Conservation (phyloP, 2,797 vertebrate species). For the Gobionotothen gibberifrons region DNA sequence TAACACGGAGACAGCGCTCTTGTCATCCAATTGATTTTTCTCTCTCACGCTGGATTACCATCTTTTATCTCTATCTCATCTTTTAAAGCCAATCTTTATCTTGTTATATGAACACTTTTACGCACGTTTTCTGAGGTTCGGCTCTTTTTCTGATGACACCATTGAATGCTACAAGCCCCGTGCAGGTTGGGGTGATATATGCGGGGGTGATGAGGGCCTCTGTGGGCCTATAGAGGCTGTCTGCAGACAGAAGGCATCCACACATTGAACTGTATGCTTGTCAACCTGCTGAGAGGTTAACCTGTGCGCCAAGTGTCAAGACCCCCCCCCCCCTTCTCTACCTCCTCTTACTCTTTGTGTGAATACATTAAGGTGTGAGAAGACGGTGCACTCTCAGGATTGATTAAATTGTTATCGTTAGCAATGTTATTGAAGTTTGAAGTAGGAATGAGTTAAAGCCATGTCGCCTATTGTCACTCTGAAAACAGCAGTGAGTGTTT, state of each 20-base stretch:
- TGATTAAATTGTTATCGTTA: not conserved
- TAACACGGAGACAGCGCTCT: not conserved
- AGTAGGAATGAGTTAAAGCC: not conserved
- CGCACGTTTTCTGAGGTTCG: not conserved
- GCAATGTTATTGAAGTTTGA: not conserved
- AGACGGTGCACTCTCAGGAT: not conserved
- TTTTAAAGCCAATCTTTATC: not conserved
- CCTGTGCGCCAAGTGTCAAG: constrained; percentile 47
- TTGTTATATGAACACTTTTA: not conserved
- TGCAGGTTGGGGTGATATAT: not conserved
- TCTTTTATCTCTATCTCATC: not conserved
- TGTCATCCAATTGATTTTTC: not conserved
- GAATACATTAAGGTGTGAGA: constrained; percentile 11
- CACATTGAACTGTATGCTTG: constrained; percentile 18
- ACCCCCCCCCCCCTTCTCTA: constrained; percentile 2
- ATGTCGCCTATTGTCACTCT: not conserved
- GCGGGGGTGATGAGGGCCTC: constrained; percentile 15
- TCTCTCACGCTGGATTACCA: not conserved
- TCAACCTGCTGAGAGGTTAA: constrained; percentile 30
- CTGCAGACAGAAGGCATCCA: not conserved
- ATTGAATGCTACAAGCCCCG: not conserved
- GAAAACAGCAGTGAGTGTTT: not conserved
- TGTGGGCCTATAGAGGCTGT: constrained; percentile 15
- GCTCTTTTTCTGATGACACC: constrained; percentile 5
- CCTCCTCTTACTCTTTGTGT: constrained; percentile 1